Conservation (phyloP, 2,888 invertebrate genomes). For the Congeria kusceri region DNA sequence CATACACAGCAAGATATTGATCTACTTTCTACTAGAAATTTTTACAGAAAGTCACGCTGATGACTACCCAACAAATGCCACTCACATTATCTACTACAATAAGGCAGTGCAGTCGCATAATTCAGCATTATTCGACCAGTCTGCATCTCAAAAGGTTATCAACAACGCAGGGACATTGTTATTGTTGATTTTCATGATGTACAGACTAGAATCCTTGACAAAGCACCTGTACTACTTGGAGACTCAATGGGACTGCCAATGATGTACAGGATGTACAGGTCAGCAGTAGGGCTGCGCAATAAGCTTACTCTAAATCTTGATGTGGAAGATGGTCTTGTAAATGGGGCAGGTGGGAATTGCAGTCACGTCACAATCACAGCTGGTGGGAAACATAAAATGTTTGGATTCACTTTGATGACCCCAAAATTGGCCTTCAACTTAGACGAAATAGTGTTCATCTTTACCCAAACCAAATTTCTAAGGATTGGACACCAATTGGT, state of each 20-base stretch:
- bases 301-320: conserved; percentile 49
- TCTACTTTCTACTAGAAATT: conserved; percentile 5
- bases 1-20: conserved; percentile 27
- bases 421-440: conserved; percentile 8
- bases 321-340: conserved; percentile 48
- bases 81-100: conserved; percentile 36
- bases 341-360: conserved; percentile 38
- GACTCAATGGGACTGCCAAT: conserved; percentile 37
- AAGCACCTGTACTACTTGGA: conserved; percentile 10
- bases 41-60: background rate
- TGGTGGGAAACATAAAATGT: background rate
- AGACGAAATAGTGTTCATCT: conserved; percentile 18
- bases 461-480: background rate
- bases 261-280: conserved; percentile 2
- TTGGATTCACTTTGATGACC: conserved; percentile 26
- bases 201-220: conserved; percentile 16
- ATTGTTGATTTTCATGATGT: conserved; percentile 38
- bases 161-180: conserved; percentile 31
- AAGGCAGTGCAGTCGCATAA: conserved; percentile 30
- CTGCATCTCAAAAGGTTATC: conserved; percentile 3
- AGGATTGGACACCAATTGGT: conserved; percentile 29
- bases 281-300: conserved; percentile 25
- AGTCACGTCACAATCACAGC: conserved; percentile 13
- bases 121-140: background rate
- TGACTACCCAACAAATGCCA: conserved; percentile 22